Conservation (phyloP, 2,888 invertebrate genomes). For the Pheosia gnoma region DNA sequence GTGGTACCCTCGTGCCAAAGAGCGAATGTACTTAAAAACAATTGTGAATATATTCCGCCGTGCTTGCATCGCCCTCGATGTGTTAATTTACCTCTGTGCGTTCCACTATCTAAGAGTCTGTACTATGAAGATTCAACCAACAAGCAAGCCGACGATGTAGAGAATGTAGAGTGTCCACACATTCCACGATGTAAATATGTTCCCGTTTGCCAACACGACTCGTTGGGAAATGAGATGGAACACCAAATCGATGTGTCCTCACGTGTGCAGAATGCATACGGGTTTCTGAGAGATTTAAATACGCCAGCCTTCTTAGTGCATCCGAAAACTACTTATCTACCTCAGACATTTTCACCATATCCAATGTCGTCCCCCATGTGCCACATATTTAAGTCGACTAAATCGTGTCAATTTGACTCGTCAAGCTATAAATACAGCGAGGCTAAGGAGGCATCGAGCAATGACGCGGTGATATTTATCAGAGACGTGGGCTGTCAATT, state of each 20-base stretch:
- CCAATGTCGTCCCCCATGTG: slow-evolving; percentile 38
- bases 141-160: slow-evolving; percentile 45
- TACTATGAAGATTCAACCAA: slow-evolving; percentile 53
- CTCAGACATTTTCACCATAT: slow-evolving; percentile 41
- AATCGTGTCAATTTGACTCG: slow-evolving; percentile 67
- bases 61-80: slow-evolving; percentile 74
- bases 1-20: slow-evolving; percentile 77
- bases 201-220: slow-evolving; percentile 50
- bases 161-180: slow-evolving; percentile 45
- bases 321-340: slow-evolving; percentile 42
- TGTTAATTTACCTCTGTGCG: slow-evolving; percentile 72
- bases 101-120: slow-evolving; percentile 61
- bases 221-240: slow-evolving; percentile 41
- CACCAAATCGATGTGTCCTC: slow-evolving; percentile 45
- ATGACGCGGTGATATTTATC: slow-evolving; percentile 64
- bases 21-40: slow-evolving; percentile 65
- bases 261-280: slow-evolving; percentile 50
- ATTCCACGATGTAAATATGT: slow-evolving; percentile 51
- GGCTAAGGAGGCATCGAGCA: slow-evolving; percentile 36
- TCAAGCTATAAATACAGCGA: slow-evolving; percentile 37
- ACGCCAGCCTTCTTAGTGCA: slow-evolving; percentile 36
- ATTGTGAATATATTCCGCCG: slow-evolving; percentile 70
- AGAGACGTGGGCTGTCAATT: slow-evolving; percentile 78
- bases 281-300: slow-evolving; percentile 32
- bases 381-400: slow-evolving; percentile 50